Evolutionary conservation across 30 jellyfish, hydroid and myxozoan genomes (phyloP).

Genomic region (Chironex yamaguchii): DNA sequence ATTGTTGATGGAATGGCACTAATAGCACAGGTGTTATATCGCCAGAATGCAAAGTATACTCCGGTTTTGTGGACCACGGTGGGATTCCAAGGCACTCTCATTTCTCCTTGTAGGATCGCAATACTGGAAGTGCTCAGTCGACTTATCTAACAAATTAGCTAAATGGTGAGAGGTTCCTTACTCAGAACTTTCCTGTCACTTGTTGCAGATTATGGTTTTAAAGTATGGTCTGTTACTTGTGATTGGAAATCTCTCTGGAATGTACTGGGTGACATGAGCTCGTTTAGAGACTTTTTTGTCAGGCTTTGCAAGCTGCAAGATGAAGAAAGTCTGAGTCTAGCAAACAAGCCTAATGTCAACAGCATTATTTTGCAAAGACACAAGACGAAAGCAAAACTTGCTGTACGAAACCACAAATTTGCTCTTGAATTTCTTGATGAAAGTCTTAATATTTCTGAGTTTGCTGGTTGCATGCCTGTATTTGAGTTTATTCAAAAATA

Average conservation of each 20-base stretch:
- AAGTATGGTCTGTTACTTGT: conserved; percentile 27
- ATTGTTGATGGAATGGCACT: conserved; percentile 54
- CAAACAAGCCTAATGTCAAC: conserved; percentile 2
- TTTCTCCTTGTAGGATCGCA: conserved; percentile 22
- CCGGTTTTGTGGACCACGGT: conserved; percentile 56
- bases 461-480: neutral
- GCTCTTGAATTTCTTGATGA: conserved; percentile 8
- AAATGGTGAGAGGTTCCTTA: conserved; percentile 17
- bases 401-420: conserved; percentile 37
- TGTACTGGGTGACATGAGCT: conserved; percentile 57
- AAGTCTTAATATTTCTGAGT: neutral
- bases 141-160: conserved; percentile 6
- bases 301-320: conserved; percentile 16
- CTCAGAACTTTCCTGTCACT: conserved; percentile 14
- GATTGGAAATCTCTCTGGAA: conserved; percentile 50
- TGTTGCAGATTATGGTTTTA: conserved; percentile 35
- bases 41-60: conserved; percentile 1
- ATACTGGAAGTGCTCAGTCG: conserved; percentile 39
- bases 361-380: conserved; percentile 38
- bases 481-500: neutral
- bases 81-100: conserved; percentile 10
- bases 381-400: conserved; percentile 57
- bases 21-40: conserved; percentile 4
- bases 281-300: conserved; percentile 15
- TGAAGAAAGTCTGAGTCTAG: conserved; percentile 46